Base-by-base conservation (phyloP, 2,888 invertebrate species). In the Pollenia labialis region DNA sequence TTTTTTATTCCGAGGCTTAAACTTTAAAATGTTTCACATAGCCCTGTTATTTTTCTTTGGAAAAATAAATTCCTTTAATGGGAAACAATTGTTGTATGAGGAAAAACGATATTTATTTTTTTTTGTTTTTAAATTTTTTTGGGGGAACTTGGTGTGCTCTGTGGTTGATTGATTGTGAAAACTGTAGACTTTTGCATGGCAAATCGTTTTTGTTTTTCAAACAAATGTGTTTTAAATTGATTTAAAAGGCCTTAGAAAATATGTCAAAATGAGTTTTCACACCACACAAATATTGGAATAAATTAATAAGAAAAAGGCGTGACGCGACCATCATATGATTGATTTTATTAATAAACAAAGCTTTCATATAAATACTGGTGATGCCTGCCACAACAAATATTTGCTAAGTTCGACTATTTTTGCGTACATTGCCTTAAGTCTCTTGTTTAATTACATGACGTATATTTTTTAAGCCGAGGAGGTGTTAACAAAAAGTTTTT, bases 1-100 rank as follows among this genome's bases (percentile, higher is more conserved):
- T 16, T 32, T 54, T 44, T 50, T 23, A n/a, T 23, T 32, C 16
- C 46, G 44, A 50, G 16, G 52, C 32, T 71, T 58, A 32, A 48
- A 74, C 79, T 62, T 85, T 50, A 64, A 83, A 86, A 83, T 80
- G 72, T 85, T 82, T 85, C 85, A 79, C 81, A 81, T 82, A 81
- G 32, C 42, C 58, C 81, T 83, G 62, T 46, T 77, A 56, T 46
- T 54, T 75, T 64, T 60, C 18, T 32, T 54, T 64, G 14, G 44
- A 44, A 50, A 68, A 42, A 14, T 40, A 32, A 64, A 62, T 79
- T 68, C 62, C 16, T 69, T 79, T 56, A 79, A 80, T 84, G 79
- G 64, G 74, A 76, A 74, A 60, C 60, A 50, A 54, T 81, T 72
- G 60, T n/a, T 23, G 42, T 9, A 11, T 3, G n/a, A 58, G n/a